Base-by-base conservation (phyloP, 2,113 vertebrate species). In the Corvus cornix region DNA sequence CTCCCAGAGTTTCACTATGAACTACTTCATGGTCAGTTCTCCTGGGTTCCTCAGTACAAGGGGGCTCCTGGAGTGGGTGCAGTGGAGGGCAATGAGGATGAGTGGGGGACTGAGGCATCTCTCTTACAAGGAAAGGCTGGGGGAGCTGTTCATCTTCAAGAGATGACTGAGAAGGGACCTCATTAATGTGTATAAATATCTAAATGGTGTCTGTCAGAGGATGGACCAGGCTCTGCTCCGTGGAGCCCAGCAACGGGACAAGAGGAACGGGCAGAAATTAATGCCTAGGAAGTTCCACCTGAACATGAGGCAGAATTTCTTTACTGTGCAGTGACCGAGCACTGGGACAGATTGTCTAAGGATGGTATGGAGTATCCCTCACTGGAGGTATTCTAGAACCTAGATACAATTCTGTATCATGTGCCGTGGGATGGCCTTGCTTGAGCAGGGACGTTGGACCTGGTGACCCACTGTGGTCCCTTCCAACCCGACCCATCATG, bases 361-460 rank as follows among this genome's bases (percentile, higher is more conserved):
- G 6, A 81, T 7, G 10, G 17, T 7, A 7, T 9, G 37, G 27
- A 52, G 53, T 20, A 3, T 8, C 31, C 35, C 14, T 39, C 60
- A 4, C 28, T 4, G 77, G 5, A 23, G 23, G 44, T 7, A 37
- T 14, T 35, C n/a, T n/a, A 60, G 48, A 53, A 4, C 13, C 44
- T 16, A 4, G 27, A 28, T 4, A 46, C 33, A 52, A 2, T 3
- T 44, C 39, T 5, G 30, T 8, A 7, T 68, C 11, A 0, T 20
- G 56, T 20, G 64, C 64, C 33, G 35, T 3, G 37, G 21, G 41
- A 4, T 31, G 66, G 24, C 58, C 49, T 21, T 39, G 66, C 49
- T 8, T 0, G 56, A 48, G 56, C 41, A 30, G 39, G 10, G 28
- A 6, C 3, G 3, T 0, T 0, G 67, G 9, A 41, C 20, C n/a